Evolutionary conservation across 2,797 vertebrate genomes (phyloP).

Genomic region (Sebastes vulpes): DNA sequence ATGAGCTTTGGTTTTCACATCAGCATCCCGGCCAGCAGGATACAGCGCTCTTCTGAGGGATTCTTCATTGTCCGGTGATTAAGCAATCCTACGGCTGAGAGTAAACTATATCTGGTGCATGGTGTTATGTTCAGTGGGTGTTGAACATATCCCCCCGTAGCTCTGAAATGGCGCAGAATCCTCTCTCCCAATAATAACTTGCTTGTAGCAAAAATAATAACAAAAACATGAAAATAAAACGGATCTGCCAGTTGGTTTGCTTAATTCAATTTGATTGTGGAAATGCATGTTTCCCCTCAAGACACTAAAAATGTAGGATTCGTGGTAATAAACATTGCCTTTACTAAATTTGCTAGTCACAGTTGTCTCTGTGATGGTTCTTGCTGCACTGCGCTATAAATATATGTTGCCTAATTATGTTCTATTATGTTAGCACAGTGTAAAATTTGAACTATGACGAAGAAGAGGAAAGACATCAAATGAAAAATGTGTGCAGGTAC

Average conservation of each 20-base stretch:
- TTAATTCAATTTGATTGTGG: constrained; percentile 26
- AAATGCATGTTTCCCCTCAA: neutral
- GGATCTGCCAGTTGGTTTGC: neutral
- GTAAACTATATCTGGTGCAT: constrained; percentile 10
- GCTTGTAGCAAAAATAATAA: constrained; percentile 9
- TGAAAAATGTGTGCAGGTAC: neutral
- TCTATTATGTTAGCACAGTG: neutral
- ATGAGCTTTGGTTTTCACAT: constrained; percentile 65
- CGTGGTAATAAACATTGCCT: neutral
- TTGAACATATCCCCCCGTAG: neutral
- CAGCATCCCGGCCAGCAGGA: constrained; percentile 5
- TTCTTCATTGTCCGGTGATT: constrained; percentile 33
- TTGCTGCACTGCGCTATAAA: constrained; percentile 1
- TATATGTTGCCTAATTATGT: constrained; percentile 13
- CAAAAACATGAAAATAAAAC: constrained; percentile 10
- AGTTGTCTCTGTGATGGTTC: neutral
- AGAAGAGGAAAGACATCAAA: neutral
- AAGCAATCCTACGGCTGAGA: constrained; percentile 9
- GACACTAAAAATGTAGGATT: neutral
- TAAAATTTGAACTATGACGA: neutral
- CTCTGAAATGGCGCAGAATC: neutral
- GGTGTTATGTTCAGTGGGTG: constrained; percentile 2
- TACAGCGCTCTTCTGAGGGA: constrained; percentile 12
- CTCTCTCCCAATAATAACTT: neutral
- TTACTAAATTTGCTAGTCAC: neutral